A percentile compares a stretch with the other conserved stretches of the same genome.
Conservation (phyloP, 2,888 invertebrate species). For the Drosophila silvestris region DNA sequence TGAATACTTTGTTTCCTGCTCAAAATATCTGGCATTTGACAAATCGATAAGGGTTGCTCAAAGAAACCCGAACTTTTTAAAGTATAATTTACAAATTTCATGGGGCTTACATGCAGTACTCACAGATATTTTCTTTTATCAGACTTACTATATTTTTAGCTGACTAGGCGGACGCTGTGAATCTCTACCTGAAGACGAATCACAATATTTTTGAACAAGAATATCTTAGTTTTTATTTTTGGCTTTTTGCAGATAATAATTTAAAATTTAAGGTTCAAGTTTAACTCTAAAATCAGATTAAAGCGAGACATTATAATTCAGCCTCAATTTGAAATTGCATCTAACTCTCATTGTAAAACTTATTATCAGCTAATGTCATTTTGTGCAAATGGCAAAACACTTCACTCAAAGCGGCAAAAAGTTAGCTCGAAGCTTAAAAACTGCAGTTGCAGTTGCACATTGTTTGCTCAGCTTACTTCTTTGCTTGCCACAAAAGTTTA, state of each 20-base stretch:
- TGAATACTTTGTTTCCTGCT: neutral
- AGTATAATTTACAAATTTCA: neutral
- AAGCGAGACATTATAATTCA: neutral
- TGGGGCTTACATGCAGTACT: neutral
- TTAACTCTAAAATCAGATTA: neutral
- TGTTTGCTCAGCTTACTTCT: slow-evolving; percentile 14
- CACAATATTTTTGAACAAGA: neutral
- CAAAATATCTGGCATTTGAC: neutral
- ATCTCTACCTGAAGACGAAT: neutral
- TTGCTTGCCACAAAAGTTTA: slow-evolving; percentile 20
- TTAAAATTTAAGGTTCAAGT: neutral
- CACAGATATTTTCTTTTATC: neutral
- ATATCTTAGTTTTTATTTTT: neutral
- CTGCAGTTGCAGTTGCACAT: slow-evolving; percentile 22
- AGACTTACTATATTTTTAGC: neutral
- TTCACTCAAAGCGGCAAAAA: slow-evolving; percentile 8
- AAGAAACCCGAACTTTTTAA: neutral
- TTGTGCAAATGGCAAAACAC: slow-evolving; percentile 20
- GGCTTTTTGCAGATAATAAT: neutral
- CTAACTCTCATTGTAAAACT: neutral
- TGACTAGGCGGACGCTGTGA: neutral
- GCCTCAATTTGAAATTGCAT: neutral
- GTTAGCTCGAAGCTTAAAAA: neutral
- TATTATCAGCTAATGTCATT: slow-evolving; percentile 29
- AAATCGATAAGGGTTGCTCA: neutral